phyloP scores from a whole-genome alignment of 2,797 vertebrate genomes.

The Podarcis siculus region DNA sequence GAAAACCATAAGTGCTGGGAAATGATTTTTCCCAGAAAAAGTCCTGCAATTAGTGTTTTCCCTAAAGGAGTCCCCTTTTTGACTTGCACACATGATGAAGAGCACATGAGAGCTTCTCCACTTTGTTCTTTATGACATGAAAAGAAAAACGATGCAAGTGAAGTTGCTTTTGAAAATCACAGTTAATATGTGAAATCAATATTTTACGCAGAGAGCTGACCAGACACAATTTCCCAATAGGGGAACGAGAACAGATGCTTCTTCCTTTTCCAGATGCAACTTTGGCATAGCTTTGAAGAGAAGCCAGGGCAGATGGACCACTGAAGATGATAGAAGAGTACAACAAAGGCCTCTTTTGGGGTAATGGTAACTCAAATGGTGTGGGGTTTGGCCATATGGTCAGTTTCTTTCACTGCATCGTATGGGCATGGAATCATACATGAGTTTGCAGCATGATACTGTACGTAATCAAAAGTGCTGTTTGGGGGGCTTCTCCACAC shows the following conservation, averaged over 20 bases:
- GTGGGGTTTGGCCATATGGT: no score
- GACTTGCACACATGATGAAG: background rate
- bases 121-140: rapidly evolving
- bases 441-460: constrained; percentile 23
- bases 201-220: constrained; percentile 41
- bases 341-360: constrained; percentile 20
- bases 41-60: background rate
- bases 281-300: constrained; percentile 45
- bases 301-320: constrained; percentile 27
- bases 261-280: background rate
- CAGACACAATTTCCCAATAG: constrained; percentile 16
- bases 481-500: no score
- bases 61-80: background rate
- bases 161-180: constrained; percentile 29
- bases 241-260: background rate
- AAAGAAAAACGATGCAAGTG: constrained; percentile 1
- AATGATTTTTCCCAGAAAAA: background rate
- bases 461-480: background rate
- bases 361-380: background rate
- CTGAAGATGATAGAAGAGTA: background rate
- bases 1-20: constrained; percentile 1
- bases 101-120: background rate
- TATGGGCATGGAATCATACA: background rate
- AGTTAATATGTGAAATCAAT: constrained; percentile 13
- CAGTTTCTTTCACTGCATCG: constrained; percentile 26